Base-by-base conservation (phyloP, 2,113 vertebrate species). In the Danionella cerebrum region DNA sequence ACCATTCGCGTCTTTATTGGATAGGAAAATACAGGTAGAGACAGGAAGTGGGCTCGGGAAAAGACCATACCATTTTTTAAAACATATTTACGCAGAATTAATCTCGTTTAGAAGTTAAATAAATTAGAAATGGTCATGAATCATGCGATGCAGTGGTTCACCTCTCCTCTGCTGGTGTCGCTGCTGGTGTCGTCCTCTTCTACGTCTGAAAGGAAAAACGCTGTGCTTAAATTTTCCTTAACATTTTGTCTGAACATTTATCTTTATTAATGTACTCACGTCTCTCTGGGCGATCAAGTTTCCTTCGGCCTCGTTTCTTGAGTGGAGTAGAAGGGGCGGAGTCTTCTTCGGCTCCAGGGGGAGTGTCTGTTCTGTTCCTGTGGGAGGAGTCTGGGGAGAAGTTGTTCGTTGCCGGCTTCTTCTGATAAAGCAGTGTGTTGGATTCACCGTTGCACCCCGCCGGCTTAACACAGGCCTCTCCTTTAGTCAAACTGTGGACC, bases 171-270 rank as follows among this genome's bases (percentile, higher is more conserved):
- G 76, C 91, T 85, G 66, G 82, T 84, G 69, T 93, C 92, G 2
- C 91, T 91, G 87, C 82, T 93, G 87, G 85, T 91, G 69, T 94
- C 92, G 1, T 94, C 91, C 79, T 91, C 88, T 35, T 93, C 90
- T 77, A 88, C 90, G 52, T 90, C 91, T 92, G 83, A 67, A 73
- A 80, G n/a, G 59, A 14, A 24, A 73, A 39, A 69, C 6, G 16
- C 9, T n/a, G 3, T 53, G n/a, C n/a, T n/a, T n/a, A n/a, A n/a
- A n/a, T n/a, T n/a, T n/a, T n/a, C n/a, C n/a, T n/a, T n/a, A n/a
- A 33, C 9, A 33, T 33, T 33, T 33, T 33, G 1, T 6, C 29
- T 6, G 1, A 33, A 33, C 29, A 1, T n/a, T n/a, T n/a, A n/a
- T n/a, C n/a, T n/a, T n/a, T n/a, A n/a, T n/a, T n/a, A n/a, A n/a